Conservation (phyloP, 2,113 vertebrate species). For the Dasyprocta punctata region DNA sequence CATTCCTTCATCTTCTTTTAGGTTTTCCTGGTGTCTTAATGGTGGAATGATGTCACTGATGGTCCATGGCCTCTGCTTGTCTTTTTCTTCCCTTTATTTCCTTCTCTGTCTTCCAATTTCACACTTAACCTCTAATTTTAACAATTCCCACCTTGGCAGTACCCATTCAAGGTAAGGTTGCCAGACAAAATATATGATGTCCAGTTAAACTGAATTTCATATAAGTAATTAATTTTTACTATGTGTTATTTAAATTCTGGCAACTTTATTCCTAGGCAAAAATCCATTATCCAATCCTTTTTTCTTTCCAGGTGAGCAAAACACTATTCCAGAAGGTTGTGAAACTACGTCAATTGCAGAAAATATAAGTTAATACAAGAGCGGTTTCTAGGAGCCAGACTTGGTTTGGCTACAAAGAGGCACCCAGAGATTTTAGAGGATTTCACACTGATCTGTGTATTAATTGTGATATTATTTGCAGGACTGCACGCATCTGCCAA, state of each 20-base stretch:
- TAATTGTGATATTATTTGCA: background rate
- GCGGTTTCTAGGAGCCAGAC: background rate
- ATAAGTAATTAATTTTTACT: background rate
- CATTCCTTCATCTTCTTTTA: background rate
- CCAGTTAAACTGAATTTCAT: background rate
- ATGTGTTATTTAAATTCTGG: background rate
- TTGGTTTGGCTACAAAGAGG: background rate
- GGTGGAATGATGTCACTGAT: background rate
- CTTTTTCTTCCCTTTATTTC: background rate
- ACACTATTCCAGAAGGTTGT: background rate
- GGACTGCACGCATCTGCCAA: background rate
- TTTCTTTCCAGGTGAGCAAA: background rate
- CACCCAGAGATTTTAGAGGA: background rate
- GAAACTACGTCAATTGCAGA: background rate
- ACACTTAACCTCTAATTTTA: conserved; percentile 2
- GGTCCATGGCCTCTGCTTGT: background rate
- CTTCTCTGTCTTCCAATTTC: background rate
- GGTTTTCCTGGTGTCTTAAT: background rate
- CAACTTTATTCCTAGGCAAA: background rate
- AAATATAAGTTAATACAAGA: background rate
- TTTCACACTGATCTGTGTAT: background rate
- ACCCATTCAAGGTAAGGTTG: background rate
- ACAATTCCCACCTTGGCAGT: background rate
- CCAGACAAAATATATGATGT: background rate
- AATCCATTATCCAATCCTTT: background rate